phyloP scores from a whole-genome alignment of 2,797 vertebrate genomes.

The Acipenser transmontanus region DNA sequence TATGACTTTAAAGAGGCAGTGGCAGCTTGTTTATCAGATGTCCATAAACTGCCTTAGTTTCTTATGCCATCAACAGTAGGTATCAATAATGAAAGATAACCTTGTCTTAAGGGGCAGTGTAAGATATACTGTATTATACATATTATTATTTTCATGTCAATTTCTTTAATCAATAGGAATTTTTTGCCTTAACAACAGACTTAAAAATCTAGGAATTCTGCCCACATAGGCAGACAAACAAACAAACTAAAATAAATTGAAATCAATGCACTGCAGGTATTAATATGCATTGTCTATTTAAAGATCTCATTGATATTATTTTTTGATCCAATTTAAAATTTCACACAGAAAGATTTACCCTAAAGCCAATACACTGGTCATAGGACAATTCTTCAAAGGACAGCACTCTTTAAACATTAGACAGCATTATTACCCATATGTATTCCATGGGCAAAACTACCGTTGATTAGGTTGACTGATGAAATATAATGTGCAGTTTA shows the following conservation, averaged over 20 bases:
- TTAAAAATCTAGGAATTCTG: conserved; percentile 21
- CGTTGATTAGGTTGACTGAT: no score
- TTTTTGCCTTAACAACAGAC: conserved; percentile 31
- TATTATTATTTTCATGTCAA: conserved; percentile 37
- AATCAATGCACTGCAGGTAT: conserved; percentile 29
- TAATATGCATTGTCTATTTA: conserved; percentile 27
- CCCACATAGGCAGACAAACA: conserved; percentile 16
- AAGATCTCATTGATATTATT: conserved; percentile 6
- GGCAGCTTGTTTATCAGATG: conserved; percentile 54
- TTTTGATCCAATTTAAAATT: conserved; percentile 16
- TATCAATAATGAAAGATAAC: conserved; percentile 51
- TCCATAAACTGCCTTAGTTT: conserved; percentile 49
- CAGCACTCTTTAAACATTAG: no score
- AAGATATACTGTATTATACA: conserved; percentile 30
- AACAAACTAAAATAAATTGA: conserved; percentile 25
- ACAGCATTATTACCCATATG: no score
- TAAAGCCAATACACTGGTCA: no score
- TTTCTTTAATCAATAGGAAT: conserved; percentile 40
- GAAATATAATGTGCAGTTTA: no score
- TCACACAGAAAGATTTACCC: no score
- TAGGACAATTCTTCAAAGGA: no score
- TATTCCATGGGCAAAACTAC: no score
- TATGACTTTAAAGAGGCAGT: conserved; percentile 49
- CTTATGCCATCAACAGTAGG: conserved; percentile 45
- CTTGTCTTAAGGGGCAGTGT: conserved; percentile 37